These are phyloP conservation scores for Picus viridis DNA, from an alignment of 2,797 vertebrate genomes.

Conservation along the genomic window DNA sequence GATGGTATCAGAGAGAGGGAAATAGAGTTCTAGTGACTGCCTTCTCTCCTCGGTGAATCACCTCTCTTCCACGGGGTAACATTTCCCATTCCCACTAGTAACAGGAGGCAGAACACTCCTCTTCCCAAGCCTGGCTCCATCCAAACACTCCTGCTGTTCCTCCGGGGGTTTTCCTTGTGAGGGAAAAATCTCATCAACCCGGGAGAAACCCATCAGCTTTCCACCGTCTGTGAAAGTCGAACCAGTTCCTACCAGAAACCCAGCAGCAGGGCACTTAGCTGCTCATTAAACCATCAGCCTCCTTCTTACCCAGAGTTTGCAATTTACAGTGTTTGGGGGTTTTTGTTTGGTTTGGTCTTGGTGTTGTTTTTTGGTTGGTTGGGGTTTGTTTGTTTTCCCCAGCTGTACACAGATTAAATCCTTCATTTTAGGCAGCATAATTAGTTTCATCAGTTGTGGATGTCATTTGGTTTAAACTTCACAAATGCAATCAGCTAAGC, in stretches of 20 bases:
- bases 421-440: neutral
- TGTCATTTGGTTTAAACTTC: neutral
- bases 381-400: neutral
- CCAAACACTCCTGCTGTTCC: neutral
- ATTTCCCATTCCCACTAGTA: neutral
- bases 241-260: neutral
- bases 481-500: conserved; percentile 17
- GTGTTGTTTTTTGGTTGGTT: no score
- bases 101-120: neutral
- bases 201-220: neutral
- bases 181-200: neutral
- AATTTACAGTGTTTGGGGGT: neutral
- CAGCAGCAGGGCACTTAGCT: neutral
- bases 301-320: neutral
- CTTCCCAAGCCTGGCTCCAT: neutral
- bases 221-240: neutral
- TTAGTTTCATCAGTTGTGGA: neutral
- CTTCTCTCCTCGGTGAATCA: neutral
- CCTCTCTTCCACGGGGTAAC: rapidly evolving
- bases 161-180: neutral
- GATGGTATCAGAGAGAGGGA: neutral
- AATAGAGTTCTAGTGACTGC: neutral
- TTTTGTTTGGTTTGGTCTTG: no score
- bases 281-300: neutral
- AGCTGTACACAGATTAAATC: neutral